Percentiles rank a stretch among this genome's conserved stretches.
Evolutionary conservation across 2,888 invertebrate species (phyloP).

Genomic region (Scelioninae gen. 2): DNA sequence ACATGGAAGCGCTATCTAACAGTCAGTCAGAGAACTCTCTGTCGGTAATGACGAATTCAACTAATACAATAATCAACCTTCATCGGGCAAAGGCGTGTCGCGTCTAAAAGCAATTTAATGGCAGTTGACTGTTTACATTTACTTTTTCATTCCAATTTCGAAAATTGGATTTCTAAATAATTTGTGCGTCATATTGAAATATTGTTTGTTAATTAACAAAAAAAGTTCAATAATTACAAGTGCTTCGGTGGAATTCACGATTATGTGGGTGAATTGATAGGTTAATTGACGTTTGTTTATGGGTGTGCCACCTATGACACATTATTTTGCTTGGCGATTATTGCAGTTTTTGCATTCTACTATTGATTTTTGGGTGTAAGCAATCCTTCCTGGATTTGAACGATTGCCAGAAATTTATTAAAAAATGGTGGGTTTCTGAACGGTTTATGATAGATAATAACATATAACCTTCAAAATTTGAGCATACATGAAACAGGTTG

Average conservation of each 20-base stretch:
- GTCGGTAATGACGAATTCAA: neutral
- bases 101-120: conserved; percentile 32
- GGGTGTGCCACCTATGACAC: conserved; percentile 48
- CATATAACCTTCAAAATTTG: too few species aligned
- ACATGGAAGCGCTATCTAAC: neutral
- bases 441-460: too few species aligned
- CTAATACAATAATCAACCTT: neutral
- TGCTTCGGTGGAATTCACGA: too few species aligned
- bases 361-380: too few species aligned
- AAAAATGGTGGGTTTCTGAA: too few species aligned
- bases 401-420: too few species aligned
- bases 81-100: conserved; percentile 23
- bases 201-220: too few species aligned
- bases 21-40: neutral
- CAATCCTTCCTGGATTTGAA: too few species aligned
- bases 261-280: conserved; percentile 9
- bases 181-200: neutral
- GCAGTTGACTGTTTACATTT: conserved; percentile 41
- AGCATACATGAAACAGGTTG: too few species aligned
- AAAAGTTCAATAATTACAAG: too few species aligned
- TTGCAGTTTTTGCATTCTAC: conserved; percentile 14
- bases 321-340: conserved; percentile 14
- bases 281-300: conserved; percentile 43
- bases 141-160: neutral
- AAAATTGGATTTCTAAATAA: neutral